These are phyloP conservation scores for Anoura caudifer DNA, from an alignment of 2,113 vertebrate species.

Conservation along the genomic window DNA sequence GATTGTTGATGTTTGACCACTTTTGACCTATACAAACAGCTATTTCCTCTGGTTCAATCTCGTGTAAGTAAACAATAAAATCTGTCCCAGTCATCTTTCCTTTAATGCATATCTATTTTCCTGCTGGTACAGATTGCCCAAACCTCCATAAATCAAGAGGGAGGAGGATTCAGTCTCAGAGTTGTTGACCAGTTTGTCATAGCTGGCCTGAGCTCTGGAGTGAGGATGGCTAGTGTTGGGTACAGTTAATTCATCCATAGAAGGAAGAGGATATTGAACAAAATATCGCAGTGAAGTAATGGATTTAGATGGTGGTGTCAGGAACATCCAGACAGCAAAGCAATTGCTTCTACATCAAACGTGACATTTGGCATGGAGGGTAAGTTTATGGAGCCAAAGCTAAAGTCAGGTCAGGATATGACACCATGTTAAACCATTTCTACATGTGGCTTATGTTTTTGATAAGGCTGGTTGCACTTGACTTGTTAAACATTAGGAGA, in stretches of 20 bases:
- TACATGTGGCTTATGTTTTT: not conserved
- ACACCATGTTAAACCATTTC: conserved; percentile 1
- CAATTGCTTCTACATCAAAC: not conserved
- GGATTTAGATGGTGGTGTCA: conserved; percentile 21
- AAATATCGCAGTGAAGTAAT: conserved; percentile 54
- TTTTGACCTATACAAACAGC: not conserved
- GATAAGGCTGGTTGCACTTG: not conserved
- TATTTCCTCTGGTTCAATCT: conserved; percentile 7
- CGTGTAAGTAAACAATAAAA: not conserved
- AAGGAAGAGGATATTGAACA: conserved; percentile 40
- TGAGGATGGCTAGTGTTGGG: not conserved
- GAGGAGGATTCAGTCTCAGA: not conserved
- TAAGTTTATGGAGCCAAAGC: not conserved
- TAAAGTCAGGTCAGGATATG: not conserved
- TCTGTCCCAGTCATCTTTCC: not conserved
- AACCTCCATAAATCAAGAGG: conserved; percentile 41
- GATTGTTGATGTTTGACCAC: not conserved
- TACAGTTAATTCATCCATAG: conserved; percentile 6
- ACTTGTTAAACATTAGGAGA: not conserved
- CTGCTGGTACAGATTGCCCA: not conserved
- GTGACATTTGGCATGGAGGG: conserved; percentile 14
- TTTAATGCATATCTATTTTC: conserved; percentile 4
- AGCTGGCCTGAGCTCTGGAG: not conserved
- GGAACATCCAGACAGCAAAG: conserved; percentile 28
- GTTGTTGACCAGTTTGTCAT: conserved; percentile 3